Conservation (phyloP, 2,888 invertebrate species). For the Spisula solida region DNA sequence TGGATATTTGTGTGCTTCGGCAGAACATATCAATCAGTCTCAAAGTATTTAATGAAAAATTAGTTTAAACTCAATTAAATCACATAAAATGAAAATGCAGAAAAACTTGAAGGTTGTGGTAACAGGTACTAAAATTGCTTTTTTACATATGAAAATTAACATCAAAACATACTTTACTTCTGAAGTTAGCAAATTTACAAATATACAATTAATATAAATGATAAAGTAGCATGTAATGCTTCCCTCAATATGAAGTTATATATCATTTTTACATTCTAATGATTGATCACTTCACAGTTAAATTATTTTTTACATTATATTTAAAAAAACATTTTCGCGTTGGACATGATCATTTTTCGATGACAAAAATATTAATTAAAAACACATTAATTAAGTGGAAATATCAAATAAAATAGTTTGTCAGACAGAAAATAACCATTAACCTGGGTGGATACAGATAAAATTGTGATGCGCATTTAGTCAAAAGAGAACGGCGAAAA, state of each 20-base stretch:
- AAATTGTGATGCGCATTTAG: slow-evolving; percentile 7
- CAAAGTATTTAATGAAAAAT: background rate
- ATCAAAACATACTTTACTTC: background rate
- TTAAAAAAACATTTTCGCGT: background rate
- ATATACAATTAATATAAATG: background rate
- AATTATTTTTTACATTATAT: background rate
- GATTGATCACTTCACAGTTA: background rate
- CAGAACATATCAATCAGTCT: background rate
- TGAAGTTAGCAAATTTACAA: background rate
- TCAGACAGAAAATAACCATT: background rate
- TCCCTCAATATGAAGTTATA: background rate
- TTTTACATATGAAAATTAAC: background rate
- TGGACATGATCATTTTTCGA: background rate
- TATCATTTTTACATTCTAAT: background rate
- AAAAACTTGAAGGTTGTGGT: background rate
- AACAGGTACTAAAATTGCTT: background rate
- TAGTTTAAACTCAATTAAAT: background rate
- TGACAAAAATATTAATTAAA: background rate
- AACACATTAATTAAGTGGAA: background rate
- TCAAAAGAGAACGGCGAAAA: background rate
- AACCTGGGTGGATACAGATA: background rate
- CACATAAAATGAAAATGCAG: background rate
- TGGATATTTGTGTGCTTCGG: no score
- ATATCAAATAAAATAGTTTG: slow-evolving; percentile 20
- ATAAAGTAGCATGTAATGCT: background rate